These are phyloP conservation scores for Rhinolophus ferrumequinum DNA, from an alignment of 2,113 vertebrate genomes.

Conservation along the genomic window DNA sequence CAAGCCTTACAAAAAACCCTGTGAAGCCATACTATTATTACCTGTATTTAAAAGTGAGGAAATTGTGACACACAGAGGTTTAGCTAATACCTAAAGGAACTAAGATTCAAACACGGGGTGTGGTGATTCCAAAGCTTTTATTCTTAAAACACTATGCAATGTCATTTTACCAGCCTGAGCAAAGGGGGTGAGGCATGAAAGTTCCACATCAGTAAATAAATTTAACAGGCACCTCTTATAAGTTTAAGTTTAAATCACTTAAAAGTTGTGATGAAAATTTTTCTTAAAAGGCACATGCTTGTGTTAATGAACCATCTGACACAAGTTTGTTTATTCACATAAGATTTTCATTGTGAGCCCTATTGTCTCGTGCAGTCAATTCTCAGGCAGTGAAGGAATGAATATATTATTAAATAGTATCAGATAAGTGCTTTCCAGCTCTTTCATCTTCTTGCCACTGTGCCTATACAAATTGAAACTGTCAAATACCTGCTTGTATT, in stretches of 20 bases:
- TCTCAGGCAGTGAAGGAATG: background rate
- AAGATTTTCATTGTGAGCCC: background rate
- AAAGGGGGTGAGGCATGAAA: background rate
- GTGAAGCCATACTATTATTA: background rate
- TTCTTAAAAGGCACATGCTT: background rate
- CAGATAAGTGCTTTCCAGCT: background rate
- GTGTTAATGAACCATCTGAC: no score
- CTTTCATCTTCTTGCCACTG: background rate
- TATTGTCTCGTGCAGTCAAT: background rate
- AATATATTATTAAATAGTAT: background rate
- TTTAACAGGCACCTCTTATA: background rate
- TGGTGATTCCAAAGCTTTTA: conserved; percentile 25
- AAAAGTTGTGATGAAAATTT: background rate
- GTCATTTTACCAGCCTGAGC: background rate
- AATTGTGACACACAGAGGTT: background rate
- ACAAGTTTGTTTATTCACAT: background rate
- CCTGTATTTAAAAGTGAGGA: background rate
- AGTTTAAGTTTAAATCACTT: background rate
- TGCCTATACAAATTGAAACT: background rate
- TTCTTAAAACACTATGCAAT: background rate
- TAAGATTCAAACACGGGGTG: background rate
- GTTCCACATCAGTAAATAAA: background rate
- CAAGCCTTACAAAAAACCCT: background rate
- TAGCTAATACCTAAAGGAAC: background rate
- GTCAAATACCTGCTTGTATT: background rate